Base-by-base conservation (phyloP, 2,797 vertebrate species). In the Rousettus madagascariensis region DNA sequence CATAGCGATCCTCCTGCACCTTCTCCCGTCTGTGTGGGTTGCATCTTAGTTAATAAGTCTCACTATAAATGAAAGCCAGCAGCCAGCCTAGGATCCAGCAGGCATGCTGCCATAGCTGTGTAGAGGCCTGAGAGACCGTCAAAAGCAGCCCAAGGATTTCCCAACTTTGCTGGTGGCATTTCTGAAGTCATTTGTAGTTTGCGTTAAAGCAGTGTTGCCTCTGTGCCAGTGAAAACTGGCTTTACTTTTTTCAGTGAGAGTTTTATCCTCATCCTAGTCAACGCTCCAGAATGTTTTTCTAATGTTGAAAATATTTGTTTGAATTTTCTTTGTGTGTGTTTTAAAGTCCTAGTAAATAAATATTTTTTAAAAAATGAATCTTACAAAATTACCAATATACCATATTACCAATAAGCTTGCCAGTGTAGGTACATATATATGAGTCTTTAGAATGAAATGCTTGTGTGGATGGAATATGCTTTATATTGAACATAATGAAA, bases 11-110 rank as follows among this genome's bases (percentile, higher is more conserved):
- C 20, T 90, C 8, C 38, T 43, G 16, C 33, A 94, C 72, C 69
- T 46, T 63, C 36, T 75, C 66, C 74, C 57, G 36, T 95, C 83
- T 86, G 68, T 86, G 41, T 79, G 57, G 65, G 78, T 49, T 89
- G 41, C n/a, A 17, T 68, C 71, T 85, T 63, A 66, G 59, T 86
- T 93, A 85, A 82, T 84, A 80, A 80, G 63, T 95, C 71, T 90
- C 91, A 38, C 43, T 88, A 15, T 71, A 59, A 63, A 55, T 65
- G 36, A 84, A 89, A 94, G 90, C 59, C 59, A 95, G 41, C 78
- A 86, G 82, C 61, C 68, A 78, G 74, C 41, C 49, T 57, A 4
- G 10, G 20, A 75, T 43, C 89, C 75, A 95, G 63, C 41, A 94
- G 91, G 75, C 51, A 19, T 43, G 19, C 36, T 57, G 63, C 79